A percentile compares a stretch with the other conserved stretches of the same genome.
Conservation (phyloP, 2,113 vertebrate genomes). For the Suncus etruscus region DNA sequence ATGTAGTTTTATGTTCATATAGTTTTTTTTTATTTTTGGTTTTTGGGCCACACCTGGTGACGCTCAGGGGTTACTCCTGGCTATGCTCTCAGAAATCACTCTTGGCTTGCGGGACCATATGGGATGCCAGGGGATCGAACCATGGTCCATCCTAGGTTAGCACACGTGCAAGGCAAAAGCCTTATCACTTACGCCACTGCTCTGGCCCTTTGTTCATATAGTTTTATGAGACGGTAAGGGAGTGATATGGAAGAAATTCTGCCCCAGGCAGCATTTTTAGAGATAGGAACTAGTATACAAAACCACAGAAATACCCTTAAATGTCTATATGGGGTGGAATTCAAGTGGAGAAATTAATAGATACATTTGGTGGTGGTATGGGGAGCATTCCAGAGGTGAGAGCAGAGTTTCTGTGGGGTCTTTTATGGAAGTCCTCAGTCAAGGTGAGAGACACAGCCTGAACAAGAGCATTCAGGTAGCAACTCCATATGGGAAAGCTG, state of each 20-base stretch:
- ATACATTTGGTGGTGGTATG: not conserved
- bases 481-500: too few species aligned
- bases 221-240: not conserved
- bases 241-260: not conserved
- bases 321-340: not conserved
- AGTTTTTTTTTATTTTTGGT: not conserved
- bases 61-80: too few species aligned
- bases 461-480: not conserved
- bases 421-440: not conserved
- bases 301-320: not conserved
- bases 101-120: too few species aligned
- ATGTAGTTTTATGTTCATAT: not conserved
- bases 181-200: too few species aligned
- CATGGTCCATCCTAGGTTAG: too few species aligned
- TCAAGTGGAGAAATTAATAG: too few species aligned
- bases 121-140: too few species aligned
- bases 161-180: too few species aligned
- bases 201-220: too few species aligned
- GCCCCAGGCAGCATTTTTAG: not conserved
- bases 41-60: too few species aligned
- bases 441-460: not conserved
- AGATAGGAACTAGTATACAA: not conserved
- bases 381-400: not conserved
- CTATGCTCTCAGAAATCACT: too few species aligned
- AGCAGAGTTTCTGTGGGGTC: not conserved